A percentile compares a stretch with the other conserved stretches of the same genome.
phyloP scores from a whole-genome alignment of 1,140 invertebrate species.

The Formica exsecta region DNA sequence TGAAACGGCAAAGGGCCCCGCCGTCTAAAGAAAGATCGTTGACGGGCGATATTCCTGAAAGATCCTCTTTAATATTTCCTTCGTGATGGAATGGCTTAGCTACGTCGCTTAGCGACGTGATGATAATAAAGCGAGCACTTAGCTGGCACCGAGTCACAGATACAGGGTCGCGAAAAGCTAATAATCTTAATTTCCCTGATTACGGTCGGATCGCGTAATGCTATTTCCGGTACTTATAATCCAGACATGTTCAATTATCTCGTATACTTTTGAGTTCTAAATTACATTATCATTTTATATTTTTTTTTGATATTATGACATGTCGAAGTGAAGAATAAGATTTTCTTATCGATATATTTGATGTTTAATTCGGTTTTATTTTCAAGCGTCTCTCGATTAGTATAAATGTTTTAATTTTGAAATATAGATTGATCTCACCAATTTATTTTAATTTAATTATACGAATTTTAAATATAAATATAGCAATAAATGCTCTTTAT shows the following conservation, averaged over 20 bases:
- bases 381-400: not conserved
- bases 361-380: not conserved
- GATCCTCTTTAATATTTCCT: constrained; percentile 63
- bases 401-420: not conserved
- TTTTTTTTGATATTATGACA: not conserved
- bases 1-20: not conserved
- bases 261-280: not conserved
- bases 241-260: not conserved
- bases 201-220: not conserved
- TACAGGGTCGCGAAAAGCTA: not conserved
- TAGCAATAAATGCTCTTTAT: not conserved
- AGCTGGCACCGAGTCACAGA: constrained; percentile 10
- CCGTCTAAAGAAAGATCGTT: not conserved
- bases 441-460: not conserved
- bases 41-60: not conserved
- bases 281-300: not conserved
- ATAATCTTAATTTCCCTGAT: constrained; percentile 39
- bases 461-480: not conserved
- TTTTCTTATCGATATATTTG: not conserved
- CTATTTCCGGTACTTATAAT: not conserved
- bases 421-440: not conserved
- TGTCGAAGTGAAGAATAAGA: not conserved
- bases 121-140: constrained; percentile 57
- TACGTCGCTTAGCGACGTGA: constrained; percentile 10
- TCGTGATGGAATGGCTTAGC: not conserved